phyloP scores from a whole-genome alignment of 2,797 vertebrate species.

The Poeciliopsis paucimaculata region DNA sequence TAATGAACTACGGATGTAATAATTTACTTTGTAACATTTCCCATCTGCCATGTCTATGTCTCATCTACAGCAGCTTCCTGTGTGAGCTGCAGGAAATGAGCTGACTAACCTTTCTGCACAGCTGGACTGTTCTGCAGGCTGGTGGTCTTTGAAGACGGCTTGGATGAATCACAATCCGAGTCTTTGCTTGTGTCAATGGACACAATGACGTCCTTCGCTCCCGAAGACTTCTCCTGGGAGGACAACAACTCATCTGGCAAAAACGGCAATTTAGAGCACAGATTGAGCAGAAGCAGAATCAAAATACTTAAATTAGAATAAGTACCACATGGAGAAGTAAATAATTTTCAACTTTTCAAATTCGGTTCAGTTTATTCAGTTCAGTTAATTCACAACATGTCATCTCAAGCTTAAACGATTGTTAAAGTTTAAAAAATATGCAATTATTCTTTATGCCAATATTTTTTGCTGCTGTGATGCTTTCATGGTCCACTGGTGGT shows the following conservation, averaged over 20 bases:
- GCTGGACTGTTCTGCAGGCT: slow-evolving; percentile 86
- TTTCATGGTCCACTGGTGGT: neutral
- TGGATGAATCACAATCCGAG: slow-evolving; percentile 88
- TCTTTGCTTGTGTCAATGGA: slow-evolving; percentile 95
- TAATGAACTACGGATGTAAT: neutral
- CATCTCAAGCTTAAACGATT: neutral
- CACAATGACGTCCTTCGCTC: slow-evolving; percentile 93
- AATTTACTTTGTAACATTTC: neutral
- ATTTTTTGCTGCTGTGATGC: neutral
- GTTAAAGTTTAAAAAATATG: neutral
- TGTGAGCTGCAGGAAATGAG: neutral
- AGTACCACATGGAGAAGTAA: neutral
- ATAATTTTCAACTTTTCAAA: neutral
- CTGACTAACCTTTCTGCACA: slow-evolving; percentile 87
- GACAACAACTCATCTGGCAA: slow-evolving; percentile 88
- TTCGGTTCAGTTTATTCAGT: neutral
- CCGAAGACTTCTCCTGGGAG: slow-evolving; percentile 92
- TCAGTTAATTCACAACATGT: neutral
- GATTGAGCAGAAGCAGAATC: neutral
- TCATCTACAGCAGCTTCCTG: neutral
- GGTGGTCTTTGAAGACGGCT: slow-evolving; percentile 84
- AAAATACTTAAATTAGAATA: neutral
- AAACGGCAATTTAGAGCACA: neutral
- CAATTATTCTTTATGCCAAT: neutral
- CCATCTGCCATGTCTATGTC: neutral